A percentile compares a stretch with the other conserved stretches of the same genome.
Evolutionary conservation across 2,113 vertebrate genomes (phyloP).

Genomic region (Drymodes brunneopygia): DNA sequence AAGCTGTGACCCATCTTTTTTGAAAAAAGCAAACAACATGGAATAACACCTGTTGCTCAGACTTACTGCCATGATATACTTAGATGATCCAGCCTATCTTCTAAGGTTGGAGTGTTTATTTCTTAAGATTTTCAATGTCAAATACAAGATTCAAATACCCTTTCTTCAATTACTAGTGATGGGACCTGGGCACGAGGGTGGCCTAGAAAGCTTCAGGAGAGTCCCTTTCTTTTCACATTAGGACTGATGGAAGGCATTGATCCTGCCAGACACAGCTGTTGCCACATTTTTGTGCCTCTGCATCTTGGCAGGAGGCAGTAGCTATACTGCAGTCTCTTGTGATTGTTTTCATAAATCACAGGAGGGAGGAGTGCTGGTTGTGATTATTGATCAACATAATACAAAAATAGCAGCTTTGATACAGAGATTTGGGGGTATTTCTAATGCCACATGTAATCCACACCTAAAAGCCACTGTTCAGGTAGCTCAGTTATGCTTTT

Average conservation of each 20-base stretch:
- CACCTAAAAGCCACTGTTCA: background rate
- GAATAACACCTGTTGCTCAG: background rate
- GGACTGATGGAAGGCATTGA: background rate
- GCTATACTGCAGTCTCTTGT: background rate
- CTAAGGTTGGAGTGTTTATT: background rate
- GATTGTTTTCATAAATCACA: background rate
- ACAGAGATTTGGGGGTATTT: background rate
- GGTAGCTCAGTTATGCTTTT: background rate
- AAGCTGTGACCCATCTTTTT: background rate
- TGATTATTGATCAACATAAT: background rate
- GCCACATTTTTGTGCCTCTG: conserved; percentile 14
- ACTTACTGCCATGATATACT: background rate
- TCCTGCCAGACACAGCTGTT: background rate
- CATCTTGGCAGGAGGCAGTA: conserved; percentile 17
- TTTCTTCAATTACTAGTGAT: background rate
- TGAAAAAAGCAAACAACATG: fast-evolving
- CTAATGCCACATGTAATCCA: background rate
- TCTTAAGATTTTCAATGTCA: background rate
- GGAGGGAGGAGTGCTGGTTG: background rate
- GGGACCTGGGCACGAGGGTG: fast-evolving
- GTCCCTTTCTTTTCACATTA: background rate
- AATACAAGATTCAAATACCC: background rate
- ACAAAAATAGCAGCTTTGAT: background rate
- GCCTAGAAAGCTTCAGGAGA: background rate
- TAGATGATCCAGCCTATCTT: background rate